Evolutionary conservation across 2,888 invertebrate species (phyloP).

Genomic region (Amblyteles armatorius): DNA sequence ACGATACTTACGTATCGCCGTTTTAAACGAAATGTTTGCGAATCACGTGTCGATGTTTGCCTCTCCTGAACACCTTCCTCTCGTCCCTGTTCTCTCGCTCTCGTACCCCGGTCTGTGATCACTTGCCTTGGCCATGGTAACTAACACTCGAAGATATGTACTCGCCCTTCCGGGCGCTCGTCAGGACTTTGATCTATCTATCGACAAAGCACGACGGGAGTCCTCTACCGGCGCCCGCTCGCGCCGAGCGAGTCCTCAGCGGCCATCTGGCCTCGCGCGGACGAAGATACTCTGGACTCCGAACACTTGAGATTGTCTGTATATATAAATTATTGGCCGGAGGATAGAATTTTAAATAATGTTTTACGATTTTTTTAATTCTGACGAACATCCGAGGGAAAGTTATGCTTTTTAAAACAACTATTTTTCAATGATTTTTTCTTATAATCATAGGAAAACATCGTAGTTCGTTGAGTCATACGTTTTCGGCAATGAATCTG

Average conservation of each 20-base stretch:
- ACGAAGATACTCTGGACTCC: constrained; percentile 40
- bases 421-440: too few relatives aligned
- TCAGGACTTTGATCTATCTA: neutral
- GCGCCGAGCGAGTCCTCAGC: neutral
- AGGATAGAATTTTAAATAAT: neutral
- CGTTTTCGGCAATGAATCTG: too few relatives aligned
- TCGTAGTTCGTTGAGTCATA: too few relatives aligned
- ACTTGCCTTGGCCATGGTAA: neutral
- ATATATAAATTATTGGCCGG: neutral
- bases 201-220: neutral
- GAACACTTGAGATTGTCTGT: constrained; percentile 37
- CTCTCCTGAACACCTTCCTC: neutral
- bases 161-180: constrained; percentile 1
- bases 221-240: neutral
- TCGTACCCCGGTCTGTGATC: neutral
- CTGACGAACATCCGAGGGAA: too few relatives aligned
- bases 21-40: constrained; percentile 31
- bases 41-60: constrained; percentile 12
- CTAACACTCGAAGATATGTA: neutral
- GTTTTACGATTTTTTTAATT: too few relatives aligned
- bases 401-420: too few relatives aligned
- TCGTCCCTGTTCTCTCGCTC: neutral
- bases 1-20: constrained; percentile 24
- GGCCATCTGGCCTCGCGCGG: constrained; percentile 29
- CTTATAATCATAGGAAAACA: too few relatives aligned